Conservation (phyloP, 2,888 invertebrate genomes). For the Erebia ligea region DNA sequence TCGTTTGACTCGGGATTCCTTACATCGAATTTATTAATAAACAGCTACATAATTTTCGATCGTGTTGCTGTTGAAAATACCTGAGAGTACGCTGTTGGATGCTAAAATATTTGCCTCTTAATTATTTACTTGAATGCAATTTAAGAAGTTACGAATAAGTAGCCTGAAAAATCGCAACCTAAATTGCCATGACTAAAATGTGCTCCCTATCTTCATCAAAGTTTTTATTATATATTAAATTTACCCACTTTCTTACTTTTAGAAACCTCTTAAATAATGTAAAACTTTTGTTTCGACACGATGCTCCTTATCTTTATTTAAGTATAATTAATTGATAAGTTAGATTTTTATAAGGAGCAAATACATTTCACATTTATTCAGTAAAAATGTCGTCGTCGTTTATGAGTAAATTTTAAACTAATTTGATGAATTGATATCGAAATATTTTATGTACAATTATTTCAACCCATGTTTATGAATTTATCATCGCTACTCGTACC, state of each 20-base stretch:
- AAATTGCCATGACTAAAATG: too few species aligned
- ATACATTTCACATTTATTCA: background rate
- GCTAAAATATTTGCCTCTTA: too few species aligned
- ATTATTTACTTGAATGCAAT: too few species aligned
- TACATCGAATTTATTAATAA: conserved; percentile 5
- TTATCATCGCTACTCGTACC: background rate
- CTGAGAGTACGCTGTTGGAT: too few species aligned
- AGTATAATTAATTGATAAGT: background rate
- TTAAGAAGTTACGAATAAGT: too few species aligned
- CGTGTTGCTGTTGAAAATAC: background rate
- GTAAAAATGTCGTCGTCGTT: background rate
- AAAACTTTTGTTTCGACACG: background rate
- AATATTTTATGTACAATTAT: background rate
- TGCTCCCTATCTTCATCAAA: too few species aligned
- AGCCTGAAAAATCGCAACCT: too few species aligned
- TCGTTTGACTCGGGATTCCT: conserved; percentile 15
- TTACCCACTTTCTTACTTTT: too few species aligned
- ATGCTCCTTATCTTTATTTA: background rate
- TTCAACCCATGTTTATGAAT: background rate
- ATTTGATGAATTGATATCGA: background rate
- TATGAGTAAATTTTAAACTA: background rate
- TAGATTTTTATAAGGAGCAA: background rate
- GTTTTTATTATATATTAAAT: too few species aligned
- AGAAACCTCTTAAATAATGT: background rate
- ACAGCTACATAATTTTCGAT: background rate